Percentiles rank a stretch among this genome's conserved stretches.
These are phyloP conservation scores for Myathropa florea DNA, from an alignment of 2,888 invertebrate species.

Conservation along the genomic window DNA sequence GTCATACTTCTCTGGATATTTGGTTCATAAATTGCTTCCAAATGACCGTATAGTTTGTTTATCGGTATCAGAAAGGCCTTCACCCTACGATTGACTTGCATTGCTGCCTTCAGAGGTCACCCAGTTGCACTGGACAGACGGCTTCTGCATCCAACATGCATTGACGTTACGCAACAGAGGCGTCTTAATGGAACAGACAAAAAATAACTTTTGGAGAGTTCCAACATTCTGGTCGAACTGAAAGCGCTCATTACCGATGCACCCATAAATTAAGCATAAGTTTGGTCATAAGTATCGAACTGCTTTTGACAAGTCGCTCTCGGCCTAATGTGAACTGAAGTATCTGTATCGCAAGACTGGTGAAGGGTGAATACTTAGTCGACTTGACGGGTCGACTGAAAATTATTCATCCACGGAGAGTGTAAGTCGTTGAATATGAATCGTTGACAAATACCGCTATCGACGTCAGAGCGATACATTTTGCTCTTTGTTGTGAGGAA, in stretches of 20 bases:
- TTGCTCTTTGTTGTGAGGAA: neutral
- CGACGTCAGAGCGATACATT: neutral
- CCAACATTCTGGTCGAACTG: neutral
- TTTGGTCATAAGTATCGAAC: no score
- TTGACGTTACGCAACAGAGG: neutral
- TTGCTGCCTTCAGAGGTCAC: neutral
- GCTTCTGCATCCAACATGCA: neutral
- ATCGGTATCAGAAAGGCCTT: neutral
- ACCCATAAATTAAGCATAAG: conserved; percentile 6
- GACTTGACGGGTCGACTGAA: conserved; percentile 10
- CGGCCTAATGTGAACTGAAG: neutral
- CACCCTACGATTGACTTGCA: neutral
- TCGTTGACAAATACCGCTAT: neutral
- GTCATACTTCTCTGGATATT: neutral
- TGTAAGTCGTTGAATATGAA: neutral
- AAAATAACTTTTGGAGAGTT: no score
- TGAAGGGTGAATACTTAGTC: conserved; percentile 3
- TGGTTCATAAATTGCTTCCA: neutral
- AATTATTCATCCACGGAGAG: conserved; percentile 15
- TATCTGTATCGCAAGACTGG: conserved; percentile 7
- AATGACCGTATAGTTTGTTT: neutral
- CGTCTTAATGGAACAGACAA: no score
- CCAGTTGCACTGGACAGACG: neutral
- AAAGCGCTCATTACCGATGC: neutral
- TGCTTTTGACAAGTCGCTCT: no score